A percentile compares a stretch with the other conserved stretches of the same genome.
Conservation (phyloP, 2,888 invertebrate genomes). For the Himalopsyche japonica region DNA sequence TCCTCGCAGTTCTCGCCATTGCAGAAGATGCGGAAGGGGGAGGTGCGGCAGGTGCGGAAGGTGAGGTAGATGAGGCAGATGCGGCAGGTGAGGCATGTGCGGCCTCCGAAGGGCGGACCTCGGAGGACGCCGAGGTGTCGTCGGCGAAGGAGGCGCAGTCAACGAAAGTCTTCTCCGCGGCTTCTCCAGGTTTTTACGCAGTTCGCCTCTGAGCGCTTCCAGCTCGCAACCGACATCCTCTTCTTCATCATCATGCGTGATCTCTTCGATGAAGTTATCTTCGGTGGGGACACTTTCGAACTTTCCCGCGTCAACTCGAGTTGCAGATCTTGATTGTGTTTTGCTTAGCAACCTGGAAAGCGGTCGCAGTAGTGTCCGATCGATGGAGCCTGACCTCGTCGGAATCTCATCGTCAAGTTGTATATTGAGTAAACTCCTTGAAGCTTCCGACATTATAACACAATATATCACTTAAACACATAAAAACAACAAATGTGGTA, state of each 20-base stretch:
- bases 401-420: conserved; percentile 10
- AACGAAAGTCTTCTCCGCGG: conserved; percentile 52
- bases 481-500: not conserved
- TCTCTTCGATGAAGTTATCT: conserved; percentile 2
- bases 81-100: conserved; percentile 25
- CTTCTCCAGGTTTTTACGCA: conserved; percentile 39
- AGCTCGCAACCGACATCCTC: conserved; percentile 32
- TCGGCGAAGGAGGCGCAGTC: conserved; percentile 58
- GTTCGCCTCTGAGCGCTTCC: conserved; percentile 29
- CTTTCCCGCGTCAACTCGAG: conserved; percentile 19
- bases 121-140: conserved; percentile 48
- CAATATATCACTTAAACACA: not conserved
- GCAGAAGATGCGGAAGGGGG: conserved; percentile 31
- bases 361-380: conserved; percentile 22
- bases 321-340: conserved; percentile 30
- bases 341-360: conserved; percentile 26
- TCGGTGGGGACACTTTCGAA: conserved; percentile 33
- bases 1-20: conserved; percentile 37
- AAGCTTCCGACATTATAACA: conserved; percentile 33
- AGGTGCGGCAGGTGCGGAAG: conserved; percentile 34
- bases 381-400: conserved; percentile 13
- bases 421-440: conserved; percentile 25
- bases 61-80: conserved; percentile 26
- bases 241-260: not conserved
- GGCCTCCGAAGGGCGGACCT: conserved; percentile 23